Conservation (phyloP, 2,888 invertebrate genomes). For the Lasius platythorax region DNA sequence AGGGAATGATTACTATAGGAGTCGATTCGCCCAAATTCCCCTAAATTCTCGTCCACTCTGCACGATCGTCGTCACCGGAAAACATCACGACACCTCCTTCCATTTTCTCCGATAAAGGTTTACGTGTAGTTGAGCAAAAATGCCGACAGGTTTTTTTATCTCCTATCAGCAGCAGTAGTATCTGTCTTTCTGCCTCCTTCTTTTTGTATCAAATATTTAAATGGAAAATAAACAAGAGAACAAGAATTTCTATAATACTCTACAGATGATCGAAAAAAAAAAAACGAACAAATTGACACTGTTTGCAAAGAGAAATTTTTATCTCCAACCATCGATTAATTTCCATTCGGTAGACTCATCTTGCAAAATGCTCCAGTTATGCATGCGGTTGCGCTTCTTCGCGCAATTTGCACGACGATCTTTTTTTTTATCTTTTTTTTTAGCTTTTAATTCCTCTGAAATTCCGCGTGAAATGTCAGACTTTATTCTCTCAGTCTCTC, state of each 20-base stretch:
- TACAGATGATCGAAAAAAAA: background rate
- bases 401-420: constrained; percentile 2
- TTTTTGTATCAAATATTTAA: background rate
- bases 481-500: constrained; percentile 1
- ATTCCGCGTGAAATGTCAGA: background rate
- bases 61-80: background rate
- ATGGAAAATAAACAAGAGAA: background rate
- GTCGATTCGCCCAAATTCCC: background rate
- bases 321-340: constrained; percentile 7
- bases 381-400: background rate
- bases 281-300: background rate
- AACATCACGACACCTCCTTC: background rate
- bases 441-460: background rate
- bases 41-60: constrained; percentile 3
- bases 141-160: constrained; percentile 5
- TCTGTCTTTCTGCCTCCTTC: background rate
- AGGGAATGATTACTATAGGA: constrained; percentile 9
- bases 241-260: background rate
- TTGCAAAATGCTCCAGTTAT: constrained; percentile 21
- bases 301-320: background rate
- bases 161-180: background rate
- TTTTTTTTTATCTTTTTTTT: background rate
- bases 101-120: constrained; percentile 10
- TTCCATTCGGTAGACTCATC: background rate
- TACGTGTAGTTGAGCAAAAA: constrained; percentile 13